Percentiles rank a stretch among this genome's conserved stretches.
Evolutionary conservation across 2,888 invertebrate genomes (phyloP).

Genomic region (Synanthedon andrenaeformis): DNA sequence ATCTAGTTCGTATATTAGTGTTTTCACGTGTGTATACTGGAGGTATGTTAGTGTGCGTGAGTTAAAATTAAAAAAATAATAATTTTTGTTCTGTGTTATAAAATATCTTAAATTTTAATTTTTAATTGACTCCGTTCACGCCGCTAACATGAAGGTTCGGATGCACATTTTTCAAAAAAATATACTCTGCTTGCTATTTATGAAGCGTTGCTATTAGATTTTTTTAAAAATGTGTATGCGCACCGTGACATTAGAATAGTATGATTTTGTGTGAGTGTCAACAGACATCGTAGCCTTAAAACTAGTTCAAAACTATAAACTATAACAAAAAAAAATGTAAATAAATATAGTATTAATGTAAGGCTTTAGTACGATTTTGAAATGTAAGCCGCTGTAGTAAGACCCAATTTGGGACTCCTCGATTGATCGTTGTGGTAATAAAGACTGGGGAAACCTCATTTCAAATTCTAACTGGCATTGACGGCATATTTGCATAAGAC

Average conservation of each 20-base stretch:
- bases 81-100: slow-evolving; percentile 5
- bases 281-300: slow-evolving; percentile 66
- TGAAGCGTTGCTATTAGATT: no score
- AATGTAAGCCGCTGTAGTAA: slow-evolving; percentile 39
- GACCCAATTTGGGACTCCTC: slow-evolving; percentile 25
- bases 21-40: slow-evolving; percentile 28
- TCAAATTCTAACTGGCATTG: no score
- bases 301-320: slow-evolving; percentile 69
- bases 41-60: slow-evolving; percentile 56
- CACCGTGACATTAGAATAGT: slow-evolving; percentile 25
- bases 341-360: slow-evolving; percentile 53
- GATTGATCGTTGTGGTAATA: neutral
- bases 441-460: no score
- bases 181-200: no score
- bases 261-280: slow-evolving; percentile 53
- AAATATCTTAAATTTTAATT: slow-evolving; percentile 21
- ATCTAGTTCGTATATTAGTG: slow-evolving; percentile 38
- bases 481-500: no score
- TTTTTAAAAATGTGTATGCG: no score
- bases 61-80: slow-evolving; percentile 1
- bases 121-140: slow-evolving; percentile 32
- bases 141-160: slow-evolving; percentile 29
- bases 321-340: slow-evolving; percentile 47
- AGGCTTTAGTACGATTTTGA: slow-evolving; percentile 45
- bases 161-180: no score